phyloP scores from a whole-genome alignment of 2,888 invertebrate species.

The Ecdyonurus torrentis region DNA sequence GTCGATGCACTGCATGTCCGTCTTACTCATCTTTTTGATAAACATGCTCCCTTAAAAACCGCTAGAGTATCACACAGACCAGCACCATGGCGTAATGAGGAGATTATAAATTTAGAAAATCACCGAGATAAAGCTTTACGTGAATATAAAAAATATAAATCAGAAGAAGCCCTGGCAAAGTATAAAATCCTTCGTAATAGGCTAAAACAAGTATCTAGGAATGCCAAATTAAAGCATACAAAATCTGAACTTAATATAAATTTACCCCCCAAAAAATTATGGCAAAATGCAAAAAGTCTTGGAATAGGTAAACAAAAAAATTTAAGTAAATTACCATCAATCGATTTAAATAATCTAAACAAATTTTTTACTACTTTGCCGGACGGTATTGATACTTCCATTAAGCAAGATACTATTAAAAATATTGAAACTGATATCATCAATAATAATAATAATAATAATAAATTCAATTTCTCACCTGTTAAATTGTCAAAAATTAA shows the following conservation, averaged over 20 bases:
- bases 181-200: background rate
- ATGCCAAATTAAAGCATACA: background rate
- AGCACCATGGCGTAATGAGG: background rate
- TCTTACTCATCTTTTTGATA: background rate
- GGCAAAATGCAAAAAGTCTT: background rate
- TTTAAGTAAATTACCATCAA: background rate
- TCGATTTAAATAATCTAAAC: background rate
- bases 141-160: background rate
- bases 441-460: background rate
- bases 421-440: background rate
- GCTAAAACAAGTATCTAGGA: background rate
- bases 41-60: background rate
- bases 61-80: background rate
- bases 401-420: background rate
- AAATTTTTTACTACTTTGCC: background rate
- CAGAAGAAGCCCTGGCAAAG: background rate
- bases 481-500: background rate
- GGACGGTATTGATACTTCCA: background rate
- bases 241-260: background rate
- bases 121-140: background rate
- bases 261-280: background rate
- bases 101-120: background rate
- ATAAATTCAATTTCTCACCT: background rate
- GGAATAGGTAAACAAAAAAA: background rate
- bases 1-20: background rate